Percentiles rank a stretch among this genome's conserved stretches.
Conservation (phyloP, 2,113 vertebrate genomes). For the Columba livia region DNA sequence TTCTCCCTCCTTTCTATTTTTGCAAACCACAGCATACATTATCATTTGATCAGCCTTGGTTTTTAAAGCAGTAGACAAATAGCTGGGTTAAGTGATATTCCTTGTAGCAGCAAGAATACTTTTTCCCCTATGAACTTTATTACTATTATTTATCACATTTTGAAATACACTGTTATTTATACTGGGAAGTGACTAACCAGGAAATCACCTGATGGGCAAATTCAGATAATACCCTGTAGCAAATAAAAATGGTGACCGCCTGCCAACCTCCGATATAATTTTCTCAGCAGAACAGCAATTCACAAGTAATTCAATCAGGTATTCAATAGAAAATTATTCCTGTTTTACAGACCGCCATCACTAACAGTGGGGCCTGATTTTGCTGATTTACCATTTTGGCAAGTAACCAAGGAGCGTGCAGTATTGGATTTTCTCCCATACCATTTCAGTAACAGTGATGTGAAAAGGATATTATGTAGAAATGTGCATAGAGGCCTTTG, state of each 20-base stretch:
- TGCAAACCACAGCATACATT: background rate
- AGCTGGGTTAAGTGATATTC: constrained; percentile 20
- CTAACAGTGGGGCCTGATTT: constrained; percentile 30
- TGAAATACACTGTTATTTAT: constrained; percentile 37
- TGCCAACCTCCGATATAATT: constrained; percentile 55
- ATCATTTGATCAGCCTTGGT: background rate
- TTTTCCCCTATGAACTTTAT: constrained; percentile 34
- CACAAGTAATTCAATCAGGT: constrained; percentile 65
- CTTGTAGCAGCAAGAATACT: constrained; percentile 5
- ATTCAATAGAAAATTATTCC: constrained; percentile 60
- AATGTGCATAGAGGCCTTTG: background rate
- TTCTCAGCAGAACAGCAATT: constrained; percentile 58
- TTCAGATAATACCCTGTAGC: constrained; percentile 38
- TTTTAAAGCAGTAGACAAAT: constrained; percentile 29
- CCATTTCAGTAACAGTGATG: background rate
- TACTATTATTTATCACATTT: constrained; percentile 59
- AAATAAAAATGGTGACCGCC: constrained; percentile 47
- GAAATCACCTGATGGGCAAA: constrained; percentile 43
- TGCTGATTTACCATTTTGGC: constrained; percentile 37
- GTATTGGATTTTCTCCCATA: background rate
- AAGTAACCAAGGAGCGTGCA: background rate
- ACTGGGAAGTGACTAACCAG: constrained; percentile 16
- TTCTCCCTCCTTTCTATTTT: background rate
- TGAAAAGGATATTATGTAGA: background rate
- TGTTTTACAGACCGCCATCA: constrained; percentile 37